Percentiles rank a stretch among this genome's conserved stretches.
These are phyloP conservation scores for Petaurus breviceps DNA, from an alignment of 2,113 vertebrate genomes.

Conservation along the genomic window DNA sequence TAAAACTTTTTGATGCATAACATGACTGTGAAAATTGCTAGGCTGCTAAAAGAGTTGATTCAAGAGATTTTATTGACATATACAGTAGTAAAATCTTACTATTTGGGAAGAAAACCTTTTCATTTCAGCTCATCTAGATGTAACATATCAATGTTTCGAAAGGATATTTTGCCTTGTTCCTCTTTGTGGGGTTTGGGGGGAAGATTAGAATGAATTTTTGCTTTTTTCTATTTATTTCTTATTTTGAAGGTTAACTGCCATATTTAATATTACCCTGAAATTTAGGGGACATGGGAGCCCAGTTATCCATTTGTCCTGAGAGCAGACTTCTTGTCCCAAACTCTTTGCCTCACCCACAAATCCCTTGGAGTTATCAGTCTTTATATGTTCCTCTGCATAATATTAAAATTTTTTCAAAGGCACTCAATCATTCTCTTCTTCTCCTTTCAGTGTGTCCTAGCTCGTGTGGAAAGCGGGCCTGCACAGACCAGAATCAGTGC, in stretches of 20 bases:
- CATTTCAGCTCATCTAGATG: not conserved
- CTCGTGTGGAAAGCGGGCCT: slow-evolving; percentile 90
- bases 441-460: slow-evolving; percentile 91
- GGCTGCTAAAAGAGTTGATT: not conserved
- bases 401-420: not conserved
- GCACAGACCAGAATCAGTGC: slow-evolving; percentile 91
- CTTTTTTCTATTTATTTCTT: not conserved
- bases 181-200: not conserved
- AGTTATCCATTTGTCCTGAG: accelerated
- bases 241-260: not conserved
- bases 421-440: slow-evolving; percentile 40
- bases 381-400: not conserved
- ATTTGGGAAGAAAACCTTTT: not conserved
- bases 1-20: not conserved
- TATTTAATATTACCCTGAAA: not conserved
- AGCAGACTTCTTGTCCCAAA: not conserved
- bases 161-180: not conserved
- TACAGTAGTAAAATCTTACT: not conserved
- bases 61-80: not conserved
- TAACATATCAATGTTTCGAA: not conserved
- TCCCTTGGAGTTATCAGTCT: not conserved
- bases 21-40: not conserved
- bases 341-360: not conserved
- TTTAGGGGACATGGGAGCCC: not conserved
- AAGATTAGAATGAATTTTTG: not conserved